Percentiles rank a stretch among this genome's conserved stretches.
These are phyloP conservation scores for Morus bassanus DNA, from an alignment of 2,797 vertebrate species.

Conservation along the genomic window DNA sequence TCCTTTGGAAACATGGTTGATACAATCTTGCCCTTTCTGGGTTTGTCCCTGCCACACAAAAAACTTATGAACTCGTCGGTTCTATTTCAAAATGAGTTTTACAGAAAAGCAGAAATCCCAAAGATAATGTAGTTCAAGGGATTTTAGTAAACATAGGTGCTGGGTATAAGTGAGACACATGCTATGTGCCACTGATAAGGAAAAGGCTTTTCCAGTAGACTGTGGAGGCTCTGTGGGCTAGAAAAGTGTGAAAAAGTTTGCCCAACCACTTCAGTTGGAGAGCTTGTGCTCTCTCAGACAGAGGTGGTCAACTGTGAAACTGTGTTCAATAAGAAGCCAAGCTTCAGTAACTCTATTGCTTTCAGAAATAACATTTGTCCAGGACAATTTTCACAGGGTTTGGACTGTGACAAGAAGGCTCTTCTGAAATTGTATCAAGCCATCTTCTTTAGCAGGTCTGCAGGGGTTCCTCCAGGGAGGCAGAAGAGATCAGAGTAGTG, in stretches of 20 bases:
- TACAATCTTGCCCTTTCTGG: not conserved
- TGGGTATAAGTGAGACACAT: not conserved
- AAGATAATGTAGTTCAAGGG: not conserved
- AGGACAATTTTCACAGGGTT: not conserved
- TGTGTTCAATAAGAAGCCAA: not conserved
- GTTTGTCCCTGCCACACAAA: not conserved
- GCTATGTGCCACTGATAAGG: not conserved
- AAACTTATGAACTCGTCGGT: not conserved
- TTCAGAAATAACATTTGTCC: not conserved
- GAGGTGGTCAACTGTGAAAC: constrained; percentile 2
- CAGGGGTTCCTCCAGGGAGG: not conserved
- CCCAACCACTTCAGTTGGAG: not conserved
- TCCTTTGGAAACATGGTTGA: not conserved
- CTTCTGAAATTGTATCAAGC: not conserved
- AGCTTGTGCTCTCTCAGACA: not conserved
- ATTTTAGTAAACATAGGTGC: not conserved
- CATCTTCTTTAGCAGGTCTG: not conserved
- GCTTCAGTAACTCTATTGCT: not conserved
- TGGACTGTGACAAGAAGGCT: not conserved
- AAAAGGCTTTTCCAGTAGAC: not conserved
- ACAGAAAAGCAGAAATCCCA: not conserved
- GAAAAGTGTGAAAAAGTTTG: not conserved
- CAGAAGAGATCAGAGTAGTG: not conserved
- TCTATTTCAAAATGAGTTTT: not conserved
- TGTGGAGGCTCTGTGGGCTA: not conserved